Evolutionary conservation across 2,113 vertebrate genomes (phyloP), one percentile per base, ranked within the genome.

Genomic region (Apteryx owenii): DNA sequence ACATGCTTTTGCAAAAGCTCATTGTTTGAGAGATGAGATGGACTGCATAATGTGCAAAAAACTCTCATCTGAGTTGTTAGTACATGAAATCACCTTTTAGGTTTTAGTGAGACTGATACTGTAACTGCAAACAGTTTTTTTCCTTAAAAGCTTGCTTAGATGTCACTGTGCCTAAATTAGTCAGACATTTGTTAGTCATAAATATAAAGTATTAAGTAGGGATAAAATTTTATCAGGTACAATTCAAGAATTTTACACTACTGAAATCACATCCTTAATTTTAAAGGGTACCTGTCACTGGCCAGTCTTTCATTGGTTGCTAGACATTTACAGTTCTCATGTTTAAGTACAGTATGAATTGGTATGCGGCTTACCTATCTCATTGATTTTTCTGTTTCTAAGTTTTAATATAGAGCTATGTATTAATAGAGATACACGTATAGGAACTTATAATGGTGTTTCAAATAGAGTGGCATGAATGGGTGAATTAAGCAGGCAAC

Each of bases 261-360:
- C 54, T 50, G 61, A 62, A 26, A 31, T 46, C 40, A 46, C 31
- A 42, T 51, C 68, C 77, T 40, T 26, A 68, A 69, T 44, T 44
- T 51, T 66, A 83, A 75, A 44, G 31, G 33, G 28, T 66, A 65
- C 76, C 50, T 42, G 16, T 75, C 38, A 50, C 56, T 54, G 18
- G 54, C 19, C 51, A 58, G 33, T 69, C 79, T 42, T 25, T 58
- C 28, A 33, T 92, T 85, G 94, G 98, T 98, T 98, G 93, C 98
- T 97, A 97, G 98, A 97, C 98, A 98, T 98, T 98, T 95, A 50
- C 14, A 58, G 56, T 51, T 87, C 97, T 79, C 89, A 48, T 71
- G 91, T 95, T 93, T 50, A 20, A 48, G 68, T 31, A 50, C 15
- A 50, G 29, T 12, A 50, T 50, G 21, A 70, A n/a, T 50, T 21